A percentile compares a stretch with the other conserved stretches of the same genome.
Conservation (phyloP, 1,140 invertebrate genomes). For the Drosophila pandora region DNA sequence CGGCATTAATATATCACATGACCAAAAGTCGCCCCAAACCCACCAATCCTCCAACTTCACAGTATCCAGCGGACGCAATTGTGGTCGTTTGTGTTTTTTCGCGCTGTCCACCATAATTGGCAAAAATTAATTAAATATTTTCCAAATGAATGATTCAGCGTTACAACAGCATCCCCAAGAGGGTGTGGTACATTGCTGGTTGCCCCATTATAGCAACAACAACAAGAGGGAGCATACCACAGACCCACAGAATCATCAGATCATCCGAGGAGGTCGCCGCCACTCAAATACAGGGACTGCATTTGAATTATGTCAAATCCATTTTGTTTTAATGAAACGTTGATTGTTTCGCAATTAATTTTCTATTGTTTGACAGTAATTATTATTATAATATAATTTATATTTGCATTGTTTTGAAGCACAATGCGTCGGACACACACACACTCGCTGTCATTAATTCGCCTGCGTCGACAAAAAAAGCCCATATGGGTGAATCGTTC, state of each 20-base stretch:
- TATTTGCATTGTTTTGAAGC: constrained; percentile 66
- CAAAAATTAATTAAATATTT: constrained; percentile 84
- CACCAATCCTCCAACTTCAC: constrained; percentile 8
- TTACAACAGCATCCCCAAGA: constrained; percentile 37
- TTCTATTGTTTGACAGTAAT: constrained; percentile 83
- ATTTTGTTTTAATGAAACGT: constrained; percentile 83
- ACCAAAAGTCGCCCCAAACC: constrained; percentile 54
- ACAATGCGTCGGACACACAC: constrained; percentile 18
- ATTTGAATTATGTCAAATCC: constrained; percentile 83
- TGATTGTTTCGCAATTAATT: constrained; percentile 83
- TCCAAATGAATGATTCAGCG: constrained; percentile 81
- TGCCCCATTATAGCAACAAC: constrained; percentile 6
- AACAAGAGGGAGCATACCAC: constrained; percentile 3
- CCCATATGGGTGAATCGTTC: constrained; percentile 1
- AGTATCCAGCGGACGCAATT: constrained; percentile 49
- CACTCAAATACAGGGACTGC: constrained; percentile 77
- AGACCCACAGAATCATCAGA: constrained; percentile 14
- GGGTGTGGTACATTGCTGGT: constrained; percentile 21
- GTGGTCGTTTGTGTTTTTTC: constrained; percentile 57
- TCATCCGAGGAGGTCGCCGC: constrained; percentile 43
- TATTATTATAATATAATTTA: constrained; percentile 81
- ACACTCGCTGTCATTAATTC: constrained; percentile 3
- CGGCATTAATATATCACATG: constrained; percentile 78
- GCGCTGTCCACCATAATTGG: constrained; percentile 76
- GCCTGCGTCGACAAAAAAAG: constrained; percentile 37